Evolutionary conservation across 1,140 invertebrate species (phyloP).

Genomic region (Cyphomyrmex costatus): DNA sequence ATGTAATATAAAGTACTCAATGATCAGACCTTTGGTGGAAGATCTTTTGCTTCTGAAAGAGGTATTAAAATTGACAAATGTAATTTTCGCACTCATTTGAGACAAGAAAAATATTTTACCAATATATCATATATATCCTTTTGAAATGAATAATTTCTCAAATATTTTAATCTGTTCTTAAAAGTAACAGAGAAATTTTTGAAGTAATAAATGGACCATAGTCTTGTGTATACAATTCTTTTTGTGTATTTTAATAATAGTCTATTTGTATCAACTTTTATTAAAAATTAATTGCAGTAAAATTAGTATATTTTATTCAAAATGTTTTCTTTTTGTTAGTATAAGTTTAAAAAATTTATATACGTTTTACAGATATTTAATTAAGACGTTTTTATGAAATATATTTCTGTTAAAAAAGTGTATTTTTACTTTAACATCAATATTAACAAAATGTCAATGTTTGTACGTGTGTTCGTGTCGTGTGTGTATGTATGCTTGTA

Average conservation of each 20-base stretch:
- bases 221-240: constrained; percentile 3
- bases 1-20: neutral
- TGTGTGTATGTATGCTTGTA: neutral
- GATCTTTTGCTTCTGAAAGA: neutral
- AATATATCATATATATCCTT: neutral
- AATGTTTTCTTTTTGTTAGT: neutral
- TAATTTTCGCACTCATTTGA: neutral
- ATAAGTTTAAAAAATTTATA: constrained; percentile 15
- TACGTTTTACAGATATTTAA: constrained; percentile 50
- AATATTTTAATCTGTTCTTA: constrained; percentile 35
- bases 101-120: neutral
- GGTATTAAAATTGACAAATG: neutral
- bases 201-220: constrained; percentile 24
- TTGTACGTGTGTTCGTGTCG: neutral
- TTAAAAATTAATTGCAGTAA: constrained; percentile 19
- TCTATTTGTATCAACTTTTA: constrained; percentile 33
- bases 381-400: constrained; percentile 16
- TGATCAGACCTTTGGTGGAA: neutral
- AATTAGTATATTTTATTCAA: constrained; percentile 32
- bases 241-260: neutral
- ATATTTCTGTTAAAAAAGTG: constrained; percentile 37
- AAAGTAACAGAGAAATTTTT: constrained; percentile 24
- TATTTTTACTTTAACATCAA: constrained; percentile 18
- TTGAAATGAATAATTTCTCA: constrained; percentile 7
- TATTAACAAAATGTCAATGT: constrained; percentile 3